Conservation (phyloP, 2,113 vertebrate genomes). For the Thamnophis sirtalis region DNA sequence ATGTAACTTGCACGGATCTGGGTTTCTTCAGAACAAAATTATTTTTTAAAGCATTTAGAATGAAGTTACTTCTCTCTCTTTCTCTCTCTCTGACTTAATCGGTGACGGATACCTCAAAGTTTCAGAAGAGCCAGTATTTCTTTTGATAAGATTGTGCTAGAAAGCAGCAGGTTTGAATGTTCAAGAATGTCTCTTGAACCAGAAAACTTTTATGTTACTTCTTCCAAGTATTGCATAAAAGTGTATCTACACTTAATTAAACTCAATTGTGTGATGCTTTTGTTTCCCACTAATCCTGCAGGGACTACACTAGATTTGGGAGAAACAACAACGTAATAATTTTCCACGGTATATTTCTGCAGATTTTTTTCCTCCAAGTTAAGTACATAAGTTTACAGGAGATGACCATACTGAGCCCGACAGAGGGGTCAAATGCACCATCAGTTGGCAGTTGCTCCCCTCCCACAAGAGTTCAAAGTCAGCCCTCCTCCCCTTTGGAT, state of each 20-base stretch:
- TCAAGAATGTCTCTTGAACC: neutral
- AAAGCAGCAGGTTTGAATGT: neutral
- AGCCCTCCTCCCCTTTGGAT: too few species aligned
- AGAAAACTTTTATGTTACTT: neutral
- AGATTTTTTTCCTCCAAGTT: neutral
- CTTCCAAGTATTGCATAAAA: neutral
- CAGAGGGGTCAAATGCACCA: too few species aligned
- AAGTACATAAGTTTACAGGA: neutral
- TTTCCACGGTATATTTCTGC: neutral
- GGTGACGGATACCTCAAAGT: neutral
- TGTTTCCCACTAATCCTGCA: neutral
- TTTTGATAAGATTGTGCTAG: neutral
- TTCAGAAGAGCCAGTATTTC: neutral
- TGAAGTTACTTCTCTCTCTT: neutral
- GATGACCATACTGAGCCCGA: too few species aligned
- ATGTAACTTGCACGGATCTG: conserved; percentile 15
- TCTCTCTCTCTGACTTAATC: neutral
- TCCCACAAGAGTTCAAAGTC: too few species aligned
- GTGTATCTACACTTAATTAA: neutral
- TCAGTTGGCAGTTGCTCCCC: too few species aligned
- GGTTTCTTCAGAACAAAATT: neutral
- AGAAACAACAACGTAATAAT: neutral
- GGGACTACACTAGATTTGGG: neutral
- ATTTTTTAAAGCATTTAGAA: conserved; percentile 12
- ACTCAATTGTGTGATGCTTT: neutral